Evolutionary conservation across 2,113 vertebrate species (phyloP), one percentile per base, ranked within the genome.

Genomic region (Isichthys henryi): DNA sequence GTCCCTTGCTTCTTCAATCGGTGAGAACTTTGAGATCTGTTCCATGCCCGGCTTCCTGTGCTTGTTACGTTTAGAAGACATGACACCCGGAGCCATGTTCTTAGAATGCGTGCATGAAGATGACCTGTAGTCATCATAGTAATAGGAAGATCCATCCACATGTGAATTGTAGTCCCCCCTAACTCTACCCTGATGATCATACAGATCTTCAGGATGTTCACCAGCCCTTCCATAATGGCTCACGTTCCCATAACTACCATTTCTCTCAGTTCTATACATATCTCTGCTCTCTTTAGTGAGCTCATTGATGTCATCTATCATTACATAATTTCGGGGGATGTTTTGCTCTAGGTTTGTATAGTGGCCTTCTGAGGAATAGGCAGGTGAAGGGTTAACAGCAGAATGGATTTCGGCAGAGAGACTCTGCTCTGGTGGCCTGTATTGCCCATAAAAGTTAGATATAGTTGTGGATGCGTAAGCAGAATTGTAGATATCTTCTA

Each of bases 1-100:
- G 0, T 99, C 98, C 94, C 97, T 97, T 93, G 98, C 98, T 94
- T 99, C 98, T 93, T 99, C 98, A 0, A 99, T 99, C 19, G 98
- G 98, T 0, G 98, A 99, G 95, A 99, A 99, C 94, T 99, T 99
- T 90, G 98, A 99, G 92, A 99, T 97, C 95, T 99, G 98, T 93
- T 99, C 98, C 94, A 98, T 96, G 92, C 96, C 97, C 93, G 98
- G 97, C 93, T 99, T 99, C 74, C 98, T 96, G 95, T 99, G 98
- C 94, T 99, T 99, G 96, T 97, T 99, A 94, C 98, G 98, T 92
- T 98, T 99, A 0, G 97, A 95, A 43, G 98, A 97, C 95, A 97
- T 91, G 3, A 98, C 97, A 0, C 97, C 98, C 0, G 98, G 97
- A 35, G 97, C 97, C 93, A 98, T 93, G 94, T 96, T 97, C 95